Evolutionary conservation across 2,888 invertebrate genomes (phyloP).

Genomic region (Drosophila tripunctata): DNA sequence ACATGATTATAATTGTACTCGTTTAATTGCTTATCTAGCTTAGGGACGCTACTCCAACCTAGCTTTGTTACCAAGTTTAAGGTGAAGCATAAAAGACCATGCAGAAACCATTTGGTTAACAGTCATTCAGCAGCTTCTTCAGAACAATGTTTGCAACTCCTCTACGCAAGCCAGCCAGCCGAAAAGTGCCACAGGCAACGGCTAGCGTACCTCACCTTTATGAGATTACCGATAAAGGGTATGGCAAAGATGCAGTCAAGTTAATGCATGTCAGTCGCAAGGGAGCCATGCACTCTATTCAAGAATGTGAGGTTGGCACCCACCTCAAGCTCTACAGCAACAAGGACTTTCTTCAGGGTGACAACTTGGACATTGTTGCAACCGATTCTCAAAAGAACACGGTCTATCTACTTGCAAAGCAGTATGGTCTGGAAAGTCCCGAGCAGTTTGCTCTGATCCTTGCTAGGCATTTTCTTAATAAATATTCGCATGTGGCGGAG

Average conservation of each 20-base stretch:
- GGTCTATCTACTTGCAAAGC: slow-evolving; percentile 91
- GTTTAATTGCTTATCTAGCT: not conserved
- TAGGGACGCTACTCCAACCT: not conserved
- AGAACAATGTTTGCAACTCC: slow-evolving; percentile 72
- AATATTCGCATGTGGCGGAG: slow-evolving; percentile 90
- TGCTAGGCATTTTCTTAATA: slow-evolving; percentile 89
- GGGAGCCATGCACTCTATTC: slow-evolving; percentile 88
- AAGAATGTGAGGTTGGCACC: slow-evolving; percentile 90
- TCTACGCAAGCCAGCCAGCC: slow-evolving; percentile 44
- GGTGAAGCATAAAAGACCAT: slow-evolving; percentile 14
- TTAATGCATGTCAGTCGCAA: slow-evolving; percentile 89
- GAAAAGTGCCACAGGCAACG: not conserved
- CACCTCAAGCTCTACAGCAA: slow-evolving; percentile 89
- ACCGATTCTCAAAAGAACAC: slow-evolving; percentile 94
- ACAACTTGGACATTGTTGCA: slow-evolving; percentile 92
- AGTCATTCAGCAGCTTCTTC: slow-evolving; percentile 15
- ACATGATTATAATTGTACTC: not conserved
- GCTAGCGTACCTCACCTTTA: slow-evolving; percentile 51
- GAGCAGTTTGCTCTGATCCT: slow-evolving; percentile 91
- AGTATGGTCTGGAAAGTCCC: slow-evolving; percentile 90
- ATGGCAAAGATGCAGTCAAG: slow-evolving; percentile 90
- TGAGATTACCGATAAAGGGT: slow-evolving; percentile 81
- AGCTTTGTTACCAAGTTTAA: not conserved
- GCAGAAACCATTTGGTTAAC: not conserved
- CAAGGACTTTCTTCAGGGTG: slow-evolving; percentile 88